These are phyloP conservation scores for Phaetusa simplex DNA, from an alignment of 2,113 vertebrate species.

Conservation along the genomic window DNA sequence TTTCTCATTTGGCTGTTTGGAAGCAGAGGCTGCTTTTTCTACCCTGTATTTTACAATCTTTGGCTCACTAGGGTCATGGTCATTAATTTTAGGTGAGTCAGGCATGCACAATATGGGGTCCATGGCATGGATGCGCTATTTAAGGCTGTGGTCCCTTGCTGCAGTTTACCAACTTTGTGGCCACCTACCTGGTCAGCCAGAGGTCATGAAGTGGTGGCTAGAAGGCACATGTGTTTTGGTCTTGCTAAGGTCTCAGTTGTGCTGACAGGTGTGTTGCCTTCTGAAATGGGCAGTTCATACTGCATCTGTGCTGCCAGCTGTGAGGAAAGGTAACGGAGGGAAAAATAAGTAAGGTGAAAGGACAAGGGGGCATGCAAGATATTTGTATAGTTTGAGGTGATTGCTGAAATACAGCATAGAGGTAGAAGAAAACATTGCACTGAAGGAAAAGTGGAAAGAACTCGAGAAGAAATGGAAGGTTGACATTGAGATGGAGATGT, in stretches of 20 bases:
- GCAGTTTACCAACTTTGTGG: not conserved
- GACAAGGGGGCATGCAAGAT: not conserved
- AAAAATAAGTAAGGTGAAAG: not conserved
- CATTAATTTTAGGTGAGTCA: not conserved
- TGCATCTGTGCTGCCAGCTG: not conserved
- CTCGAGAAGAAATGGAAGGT: not conserved
- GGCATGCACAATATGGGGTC: not conserved
- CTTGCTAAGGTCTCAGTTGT: not conserved
- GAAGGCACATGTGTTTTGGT: rapidly evolving
- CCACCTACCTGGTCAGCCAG: not conserved
- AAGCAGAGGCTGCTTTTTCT: not conserved
- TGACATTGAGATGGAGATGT: not conserved
- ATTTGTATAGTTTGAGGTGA: not conserved
- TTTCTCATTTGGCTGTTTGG: not conserved
- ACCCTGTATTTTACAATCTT: not conserved
- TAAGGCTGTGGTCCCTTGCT: not conserved
- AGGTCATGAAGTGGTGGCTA: not conserved
- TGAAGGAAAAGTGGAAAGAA: not conserved
- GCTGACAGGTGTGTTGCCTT: not conserved
- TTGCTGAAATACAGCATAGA: not conserved
- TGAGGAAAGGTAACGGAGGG: not conserved
- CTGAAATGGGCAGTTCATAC: not conserved
- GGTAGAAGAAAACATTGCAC: not conserved
- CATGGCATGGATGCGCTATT: not conserved
- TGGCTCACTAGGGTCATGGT: not conserved